Conservation (phyloP, 2,797 vertebrate species). For the Hoplostethus mediterraneus region DNA sequence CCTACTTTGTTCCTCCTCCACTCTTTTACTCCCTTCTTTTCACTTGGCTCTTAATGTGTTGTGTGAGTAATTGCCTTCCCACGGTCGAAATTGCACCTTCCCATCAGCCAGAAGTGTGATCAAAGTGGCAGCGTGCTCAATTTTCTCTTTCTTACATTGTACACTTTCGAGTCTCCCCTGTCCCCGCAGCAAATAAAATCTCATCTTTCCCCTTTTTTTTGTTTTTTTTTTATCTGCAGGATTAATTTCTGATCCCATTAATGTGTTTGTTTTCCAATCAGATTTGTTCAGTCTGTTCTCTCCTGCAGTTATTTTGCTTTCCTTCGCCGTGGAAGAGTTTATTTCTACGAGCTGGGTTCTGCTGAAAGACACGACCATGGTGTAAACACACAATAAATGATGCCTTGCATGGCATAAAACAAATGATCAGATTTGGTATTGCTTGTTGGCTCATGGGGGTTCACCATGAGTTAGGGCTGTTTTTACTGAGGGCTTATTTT, state of each 20-base stretch:
- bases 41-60: constrained; percentile 86
- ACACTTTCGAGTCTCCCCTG: constrained; percentile 65
- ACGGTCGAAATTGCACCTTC: constrained; percentile 83
- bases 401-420: constrained; percentile 43
- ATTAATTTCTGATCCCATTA: constrained; percentile 70
- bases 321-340: constrained; percentile 42
- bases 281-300: constrained; percentile 36
- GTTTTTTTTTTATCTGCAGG: constrained; percentile 61
- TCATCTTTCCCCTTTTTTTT: constrained; percentile 17
- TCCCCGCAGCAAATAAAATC: constrained; percentile 49
- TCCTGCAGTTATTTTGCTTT: constrained; percentile 46
- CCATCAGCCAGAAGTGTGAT: constrained; percentile 84
- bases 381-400: constrained; percentile 51
- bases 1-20: constrained; percentile 28
- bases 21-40: constrained; percentile 31
- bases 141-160: constrained; percentile 80
- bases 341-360: constrained; percentile 45
- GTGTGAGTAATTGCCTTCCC: constrained; percentile 92
- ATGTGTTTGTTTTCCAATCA: constrained; percentile 66
- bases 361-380: constrained; percentile 53
- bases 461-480: constrained; percentile 19
- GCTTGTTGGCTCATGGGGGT: constrained; percentile 23
- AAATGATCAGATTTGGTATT: constrained; percentile 55
- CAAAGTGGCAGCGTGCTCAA: constrained; percentile 81
- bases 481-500: constrained; percentile 46